phyloP scores from a whole-genome alignment of 2,797 vertebrate species.

The Rhincodon typus region DNA sequence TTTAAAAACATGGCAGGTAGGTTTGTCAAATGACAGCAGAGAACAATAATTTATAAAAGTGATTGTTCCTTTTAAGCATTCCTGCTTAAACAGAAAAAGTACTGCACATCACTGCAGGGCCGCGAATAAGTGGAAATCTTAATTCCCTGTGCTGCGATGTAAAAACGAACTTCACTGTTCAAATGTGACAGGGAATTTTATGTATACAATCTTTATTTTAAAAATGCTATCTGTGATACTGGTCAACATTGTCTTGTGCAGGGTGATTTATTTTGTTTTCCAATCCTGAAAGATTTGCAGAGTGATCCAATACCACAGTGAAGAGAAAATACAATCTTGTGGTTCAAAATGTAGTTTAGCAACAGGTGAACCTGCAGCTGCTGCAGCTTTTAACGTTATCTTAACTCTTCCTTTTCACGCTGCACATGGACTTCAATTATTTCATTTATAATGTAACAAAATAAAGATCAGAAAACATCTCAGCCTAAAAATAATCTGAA shows the following conservation, averaged over 20 bases:
- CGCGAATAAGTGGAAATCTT: background rate
- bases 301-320: conserved; percentile 1
- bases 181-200: background rate
- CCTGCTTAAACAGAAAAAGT: background rate
- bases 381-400: background rate
- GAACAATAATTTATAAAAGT: background rate
- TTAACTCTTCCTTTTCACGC: background rate
- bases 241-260: background rate
- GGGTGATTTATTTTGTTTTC: background rate
- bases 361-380: background rate
- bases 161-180: background rate
- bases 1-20: background rate
- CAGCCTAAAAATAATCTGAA: background rate
- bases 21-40: background rate
- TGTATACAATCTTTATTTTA: background rate
- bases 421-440: background rate
- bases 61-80: background rate
- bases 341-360: background rate
- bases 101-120: background rate
- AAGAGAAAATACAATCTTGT: conserved; percentile 16
- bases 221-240: background rate
- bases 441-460: background rate
- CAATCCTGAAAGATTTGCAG: conserved; percentile 7
- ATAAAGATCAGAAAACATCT: background rate
- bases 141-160: background rate